Percentiles rank a stretch among this genome's conserved stretches.
Evolutionary conservation across 2,797 vertebrate genomes (phyloP).

Genomic region (Myoxocephalus aenaeus): DNA sequence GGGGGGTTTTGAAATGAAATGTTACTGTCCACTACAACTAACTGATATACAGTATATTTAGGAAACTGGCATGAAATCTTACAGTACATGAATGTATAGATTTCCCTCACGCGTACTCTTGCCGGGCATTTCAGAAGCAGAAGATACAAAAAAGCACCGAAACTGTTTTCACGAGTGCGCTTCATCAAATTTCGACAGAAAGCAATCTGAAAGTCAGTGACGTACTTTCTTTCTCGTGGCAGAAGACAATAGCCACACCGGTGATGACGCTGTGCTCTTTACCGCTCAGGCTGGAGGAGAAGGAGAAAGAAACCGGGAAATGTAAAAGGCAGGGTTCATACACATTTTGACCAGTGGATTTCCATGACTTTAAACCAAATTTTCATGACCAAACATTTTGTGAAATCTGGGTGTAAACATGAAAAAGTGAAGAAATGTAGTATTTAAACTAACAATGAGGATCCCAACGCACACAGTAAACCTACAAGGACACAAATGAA

Average conservation of each 20-base stretch:
- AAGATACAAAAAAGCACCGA: neutral
- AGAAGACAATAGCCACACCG: constrained; percentile 90
- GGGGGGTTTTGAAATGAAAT: neutral
- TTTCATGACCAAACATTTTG: too few species aligned
- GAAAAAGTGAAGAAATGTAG: too few species aligned
- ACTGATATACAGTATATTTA: neutral
- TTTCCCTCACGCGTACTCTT: neutral
- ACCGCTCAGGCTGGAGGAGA: constrained; percentile 87
- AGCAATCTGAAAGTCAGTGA: neutral
- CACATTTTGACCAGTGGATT: too few species aligned
- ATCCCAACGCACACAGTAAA: too few species aligned
- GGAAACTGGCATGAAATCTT: neutral
- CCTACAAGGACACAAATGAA: too few species aligned
- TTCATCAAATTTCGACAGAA: neutral
- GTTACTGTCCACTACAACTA: neutral
- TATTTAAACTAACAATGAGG: too few species aligned
- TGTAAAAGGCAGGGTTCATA: neutral
- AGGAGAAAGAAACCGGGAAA: neutral
- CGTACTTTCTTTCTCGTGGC: constrained; percentile 84
- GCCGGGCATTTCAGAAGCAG: neutral
- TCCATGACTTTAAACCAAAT: too few species aligned
- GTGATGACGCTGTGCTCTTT: constrained; percentile 95
- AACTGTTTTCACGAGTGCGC: neutral
- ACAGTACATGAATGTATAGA: neutral
- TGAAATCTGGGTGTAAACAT: too few species aligned